Conservation (phyloP, 2,888 invertebrate species). For the Druceiella hillmani region DNA sequence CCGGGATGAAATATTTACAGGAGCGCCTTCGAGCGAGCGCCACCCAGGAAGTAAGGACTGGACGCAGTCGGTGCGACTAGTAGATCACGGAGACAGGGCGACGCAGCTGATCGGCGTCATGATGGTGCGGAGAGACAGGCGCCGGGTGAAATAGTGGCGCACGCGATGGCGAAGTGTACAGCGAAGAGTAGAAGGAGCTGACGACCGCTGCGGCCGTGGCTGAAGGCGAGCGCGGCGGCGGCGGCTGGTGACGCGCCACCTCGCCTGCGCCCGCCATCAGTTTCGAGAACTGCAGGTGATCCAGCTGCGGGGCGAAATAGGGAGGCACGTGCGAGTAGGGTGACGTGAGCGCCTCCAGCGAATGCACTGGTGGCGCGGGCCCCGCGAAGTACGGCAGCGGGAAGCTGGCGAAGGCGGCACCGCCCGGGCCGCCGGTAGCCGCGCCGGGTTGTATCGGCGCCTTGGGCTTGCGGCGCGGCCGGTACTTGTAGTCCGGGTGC, state of each 20-base stretch:
- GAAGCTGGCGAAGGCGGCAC: constrained; percentile 55
- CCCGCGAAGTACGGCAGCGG: constrained; percentile 60
- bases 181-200: constrained; percentile 63
- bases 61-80: too few species aligned
- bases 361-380: constrained; percentile 51
- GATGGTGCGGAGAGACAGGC: constrained; percentile 47
- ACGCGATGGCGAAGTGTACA: constrained; percentile 54
- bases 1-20: too few species aligned
- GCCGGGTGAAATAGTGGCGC: constrained; percentile 47
- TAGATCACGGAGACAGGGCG: constrained; percentile 69
- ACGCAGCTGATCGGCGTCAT: constrained; percentile 53
- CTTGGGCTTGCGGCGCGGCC: constrained; percentile 80
- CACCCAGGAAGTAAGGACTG: too few species aligned
- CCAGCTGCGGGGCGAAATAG: constrained; percentile 74
- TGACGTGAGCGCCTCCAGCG: constrained; percentile 56
- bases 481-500: constrained; percentile 87
- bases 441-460: constrained; percentile 54
- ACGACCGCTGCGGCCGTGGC: constrained; percentile 55
- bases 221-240: constrained; percentile 36
- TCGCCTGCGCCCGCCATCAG: constrained; percentile 39
- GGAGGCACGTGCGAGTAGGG: constrained; percentile 61
- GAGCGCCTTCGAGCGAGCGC: too few species aligned
- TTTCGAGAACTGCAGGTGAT: constrained; percentile 58
- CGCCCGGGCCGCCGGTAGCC: constrained; percentile 37
- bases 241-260: constrained; percentile 42